These are phyloP conservation scores for Agrotis segetum DNA, from an alignment of 2,888 invertebrate genomes.

Conservation along the genomic window DNA sequence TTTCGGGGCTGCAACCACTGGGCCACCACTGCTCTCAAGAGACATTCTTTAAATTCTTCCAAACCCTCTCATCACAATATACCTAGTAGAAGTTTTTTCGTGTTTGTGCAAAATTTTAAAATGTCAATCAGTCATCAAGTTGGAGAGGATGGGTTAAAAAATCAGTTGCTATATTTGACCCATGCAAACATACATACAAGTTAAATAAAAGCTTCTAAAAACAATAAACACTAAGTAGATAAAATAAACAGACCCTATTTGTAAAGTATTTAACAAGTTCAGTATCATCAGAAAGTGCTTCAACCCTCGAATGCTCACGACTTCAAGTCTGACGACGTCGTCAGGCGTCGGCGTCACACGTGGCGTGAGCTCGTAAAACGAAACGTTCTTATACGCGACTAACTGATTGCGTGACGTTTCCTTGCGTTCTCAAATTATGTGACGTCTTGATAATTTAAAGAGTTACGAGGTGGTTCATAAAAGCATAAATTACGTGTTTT, in stretches of 20 bases:
- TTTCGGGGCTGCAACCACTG: no score
- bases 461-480: not conserved
- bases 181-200: no score
- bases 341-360: conserved; percentile 29
- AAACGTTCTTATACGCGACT: conserved; percentile 47
- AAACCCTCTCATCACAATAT: no score
- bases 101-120: no score
- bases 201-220: no score
- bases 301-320: conserved; percentile 49
- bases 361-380: conserved; percentile 55
- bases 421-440: conserved; percentile 37
- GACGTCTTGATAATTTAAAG: conserved; percentile 18
- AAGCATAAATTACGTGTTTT: not conserved
- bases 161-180: no score
- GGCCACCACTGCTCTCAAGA: no score
- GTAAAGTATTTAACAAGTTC: conserved; percentile 23
- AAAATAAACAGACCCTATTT: conserved; percentile 13
- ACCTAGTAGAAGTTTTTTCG: no score
- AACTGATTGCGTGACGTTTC: conserved; percentile 46
- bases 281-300: conserved; percentile 44
- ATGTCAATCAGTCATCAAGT: no score
- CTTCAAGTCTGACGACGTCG: conserved; percentile 2
- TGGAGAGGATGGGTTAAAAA: no score
- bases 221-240: not conserved
- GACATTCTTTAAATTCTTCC: no score